Evolutionary conservation across 1,140 invertebrate species (phyloP), one percentile per base, ranked within the genome.

Genomic region (Danaus melanippus): DNA sequence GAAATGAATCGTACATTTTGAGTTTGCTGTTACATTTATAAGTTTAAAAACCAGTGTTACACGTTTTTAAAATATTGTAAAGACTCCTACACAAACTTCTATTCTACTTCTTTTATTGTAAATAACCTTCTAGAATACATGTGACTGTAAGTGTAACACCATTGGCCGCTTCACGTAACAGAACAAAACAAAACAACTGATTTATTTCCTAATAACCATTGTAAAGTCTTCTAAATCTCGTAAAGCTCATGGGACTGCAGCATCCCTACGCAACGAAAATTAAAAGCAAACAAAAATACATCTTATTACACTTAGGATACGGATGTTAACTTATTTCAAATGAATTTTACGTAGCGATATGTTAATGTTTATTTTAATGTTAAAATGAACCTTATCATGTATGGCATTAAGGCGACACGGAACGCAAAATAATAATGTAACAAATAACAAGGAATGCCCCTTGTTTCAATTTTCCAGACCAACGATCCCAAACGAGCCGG

Each of bases 401-500:
- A 48, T 4, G 10, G 46, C 15, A 55, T 40, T 48, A 8, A n/a
- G 12, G n/a, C 15, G 10, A n/a, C 48, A 12, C 48, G 21, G 21
- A 32, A 10, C 32, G 8, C 9, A 42, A 43, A 43, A 42, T 42
- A 48, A 47, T 9, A 15, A 9, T 54, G 12, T 11, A 32, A 52
- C 47, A 42, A 17, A 9, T 49, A 21, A 53, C 17, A 58, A 55
- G 46, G 49, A 60, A 46, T 45, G 45, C 64, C 76, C 79, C 79
- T 79, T 74, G 78, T 86, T 81, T 74, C 78, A 84, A 86, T 86
- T 86, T 84, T 83, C 83, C 78, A 66, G 79, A 64, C 60, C 78
- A 81, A 58, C 60, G 79, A 60, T 53, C 66, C 66, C 64, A 67
- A 72, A 74, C 76, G 65, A 57, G 51, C 21, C 55, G 44, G 78